These are phyloP conservation scores for Periplaneta americana DNA, from an alignment of 1,140 invertebrate species.

Conservation along the genomic window DNA sequence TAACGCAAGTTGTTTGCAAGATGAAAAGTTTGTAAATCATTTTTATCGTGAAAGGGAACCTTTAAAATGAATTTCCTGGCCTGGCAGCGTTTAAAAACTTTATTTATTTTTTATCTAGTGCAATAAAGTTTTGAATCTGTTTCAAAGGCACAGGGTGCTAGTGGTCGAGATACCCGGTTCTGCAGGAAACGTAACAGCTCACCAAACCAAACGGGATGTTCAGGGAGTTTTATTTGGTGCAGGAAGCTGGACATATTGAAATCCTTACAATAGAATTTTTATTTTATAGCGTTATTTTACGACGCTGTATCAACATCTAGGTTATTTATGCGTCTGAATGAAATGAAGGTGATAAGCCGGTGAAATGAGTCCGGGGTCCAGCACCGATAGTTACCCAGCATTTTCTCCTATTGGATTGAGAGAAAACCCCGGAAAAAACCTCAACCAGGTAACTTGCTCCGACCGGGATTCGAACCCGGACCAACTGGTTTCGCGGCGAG, in stretches of 20 bases:
- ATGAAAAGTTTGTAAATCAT: background rate
- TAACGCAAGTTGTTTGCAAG: background rate
- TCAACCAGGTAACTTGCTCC: too few species aligned
- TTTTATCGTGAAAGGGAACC: background rate
- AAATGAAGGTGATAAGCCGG: too few species aligned
- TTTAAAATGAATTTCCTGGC: background rate
- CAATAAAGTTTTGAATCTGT: background rate
- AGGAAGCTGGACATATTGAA: background rate
- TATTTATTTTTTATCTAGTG: background rate
- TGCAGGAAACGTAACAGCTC: background rate
- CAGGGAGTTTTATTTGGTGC: background rate
- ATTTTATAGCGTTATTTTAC: too few species aligned
- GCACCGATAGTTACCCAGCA: too few species aligned
- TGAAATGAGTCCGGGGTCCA: too few species aligned
- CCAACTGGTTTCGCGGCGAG: too few species aligned
- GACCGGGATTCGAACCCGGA: too few species aligned
- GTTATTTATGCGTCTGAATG: too few species aligned
- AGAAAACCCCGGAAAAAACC: too few species aligned
- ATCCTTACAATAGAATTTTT: too few species aligned
- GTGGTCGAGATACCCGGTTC: background rate
- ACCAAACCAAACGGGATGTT: background rate
- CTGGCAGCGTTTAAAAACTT: background rate
- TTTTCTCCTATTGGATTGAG: too few species aligned
- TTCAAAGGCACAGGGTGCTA: background rate
- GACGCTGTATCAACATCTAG: too few species aligned